Percentiles rank a stretch among this genome's conserved stretches.
Evolutionary conservation across 2,888 invertebrate species (phyloP).

Genomic region (Caradrina clavipalpis): DNA sequence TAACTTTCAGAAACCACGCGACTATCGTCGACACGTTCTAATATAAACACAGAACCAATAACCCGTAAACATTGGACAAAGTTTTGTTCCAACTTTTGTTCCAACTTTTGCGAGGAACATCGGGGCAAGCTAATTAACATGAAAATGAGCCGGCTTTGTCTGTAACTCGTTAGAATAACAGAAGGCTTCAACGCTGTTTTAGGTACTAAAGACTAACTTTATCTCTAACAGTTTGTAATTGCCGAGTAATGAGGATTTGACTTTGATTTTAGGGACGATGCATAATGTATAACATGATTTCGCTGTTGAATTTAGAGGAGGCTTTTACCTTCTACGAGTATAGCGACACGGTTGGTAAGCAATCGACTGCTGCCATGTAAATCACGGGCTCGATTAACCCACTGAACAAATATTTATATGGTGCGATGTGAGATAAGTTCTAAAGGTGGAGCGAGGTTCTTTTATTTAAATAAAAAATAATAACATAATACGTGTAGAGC

Average conservation of each 20-base stretch:
- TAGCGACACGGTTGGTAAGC: too few relatives aligned
- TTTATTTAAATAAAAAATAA: too few relatives aligned
- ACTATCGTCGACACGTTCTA: slow-evolving; percentile 2
- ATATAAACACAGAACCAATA: slow-evolving; percentile 36
- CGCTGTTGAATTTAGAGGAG: too few relatives aligned
- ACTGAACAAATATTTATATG: too few relatives aligned
- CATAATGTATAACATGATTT: background rate
- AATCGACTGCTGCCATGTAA: too few relatives aligned
- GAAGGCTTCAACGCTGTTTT: slow-evolving; percentile 35
- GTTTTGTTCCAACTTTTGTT: slow-evolving; percentile 31
- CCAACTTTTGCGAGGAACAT: slow-evolving; percentile 43
- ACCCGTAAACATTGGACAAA: slow-evolving; percentile 27
- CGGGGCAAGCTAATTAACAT: slow-evolving; percentile 52
- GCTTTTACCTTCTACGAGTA: too few relatives aligned
- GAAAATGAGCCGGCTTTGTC: slow-evolving; percentile 55
- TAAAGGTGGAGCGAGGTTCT: too few relatives aligned
- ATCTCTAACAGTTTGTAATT: slow-evolving; percentile 31
- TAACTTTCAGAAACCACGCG: too few relatives aligned
- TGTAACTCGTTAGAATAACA: slow-evolving; percentile 51
- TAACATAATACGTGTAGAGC: too few relatives aligned
- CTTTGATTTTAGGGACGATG: slow-evolving; percentile 18
- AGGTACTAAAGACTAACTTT: slow-evolving; percentile 30
- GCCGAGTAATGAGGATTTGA: slow-evolving; percentile 20
- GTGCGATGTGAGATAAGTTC: too few relatives aligned
- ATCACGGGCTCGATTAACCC: too few relatives aligned